A percentile compares a stretch with the other conserved stretches of the same genome.
Evolutionary conservation across 2,797 vertebrate genomes (phyloP).

Genomic region (Lates japonicus): DNA sequence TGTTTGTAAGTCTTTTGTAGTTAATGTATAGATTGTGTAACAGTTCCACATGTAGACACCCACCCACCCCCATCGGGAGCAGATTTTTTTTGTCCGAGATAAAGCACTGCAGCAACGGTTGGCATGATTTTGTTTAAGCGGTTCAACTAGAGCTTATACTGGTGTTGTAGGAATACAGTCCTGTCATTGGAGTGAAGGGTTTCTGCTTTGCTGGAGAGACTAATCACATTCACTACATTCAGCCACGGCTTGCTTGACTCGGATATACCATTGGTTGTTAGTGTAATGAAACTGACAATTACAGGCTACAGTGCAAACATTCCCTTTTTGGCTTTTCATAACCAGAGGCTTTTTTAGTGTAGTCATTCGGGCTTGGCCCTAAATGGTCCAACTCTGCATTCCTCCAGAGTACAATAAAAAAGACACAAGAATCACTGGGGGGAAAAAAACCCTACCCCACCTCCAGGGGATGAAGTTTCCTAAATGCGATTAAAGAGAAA

Average conservation of each 20-base stretch:
- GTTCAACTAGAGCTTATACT: conserved; percentile 57
- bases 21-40: conserved; percentile 58
- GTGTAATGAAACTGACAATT: conserved; percentile 76
- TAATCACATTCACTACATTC: conserved; percentile 52
- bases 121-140: conserved; percentile 40
- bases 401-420: conserved; percentile 54
- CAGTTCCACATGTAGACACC: conserved; percentile 4
- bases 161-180: conserved; percentile 46
- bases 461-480: conserved; percentile 47
- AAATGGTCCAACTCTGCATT: conserved; percentile 58
- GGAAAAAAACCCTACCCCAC: conserved; percentile 14
- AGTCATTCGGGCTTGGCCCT: conserved; percentile 45
- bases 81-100: background rate
- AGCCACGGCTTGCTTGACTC: conserved; percentile 53
- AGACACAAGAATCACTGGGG: conserved; percentile 20
- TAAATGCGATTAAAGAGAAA: conserved; percentile 61
- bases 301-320: conserved; percentile 68
- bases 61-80: background rate
- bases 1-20: conserved; percentile 58
- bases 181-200: conserved; percentile 38
- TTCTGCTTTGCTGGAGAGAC: conserved; percentile 57
- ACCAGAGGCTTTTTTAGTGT: conserved; percentile 55
- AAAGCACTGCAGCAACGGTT: background rate
- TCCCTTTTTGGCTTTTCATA: conserved; percentile 61
- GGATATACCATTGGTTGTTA: conserved; percentile 60